phyloP scores from a whole-genome alignment of 2,888 invertebrate species.

The Sarcophaga variegata region DNA sequence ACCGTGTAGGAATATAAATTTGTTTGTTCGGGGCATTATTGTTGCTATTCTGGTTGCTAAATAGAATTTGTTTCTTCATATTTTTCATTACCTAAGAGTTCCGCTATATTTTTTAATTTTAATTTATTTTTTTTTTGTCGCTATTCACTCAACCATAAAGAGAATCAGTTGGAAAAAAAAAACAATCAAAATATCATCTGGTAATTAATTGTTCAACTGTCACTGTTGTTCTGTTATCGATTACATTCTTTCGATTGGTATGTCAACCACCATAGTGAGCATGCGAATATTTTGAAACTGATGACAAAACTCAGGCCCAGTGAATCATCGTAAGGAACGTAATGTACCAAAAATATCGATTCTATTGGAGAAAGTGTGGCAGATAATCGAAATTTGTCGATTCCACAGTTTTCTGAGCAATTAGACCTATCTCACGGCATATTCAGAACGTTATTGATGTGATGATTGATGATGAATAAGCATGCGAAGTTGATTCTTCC shows the following conservation, averaged over 20 bases:
- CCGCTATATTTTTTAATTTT: constrained; percentile 40
- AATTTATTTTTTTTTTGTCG: constrained; percentile 8
- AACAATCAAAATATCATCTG: constrained; percentile 19
- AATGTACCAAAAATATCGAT: too few relatives aligned
- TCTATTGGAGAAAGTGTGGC: too few relatives aligned
- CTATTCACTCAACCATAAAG: constrained; percentile 14
- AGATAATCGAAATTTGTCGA: too few relatives aligned
- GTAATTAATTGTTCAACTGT: constrained; percentile 24
- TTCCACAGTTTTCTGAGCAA: too few relatives aligned
- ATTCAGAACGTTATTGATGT: too few relatives aligned
- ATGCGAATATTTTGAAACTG: not conserved
- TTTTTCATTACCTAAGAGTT: constrained; percentile 4
- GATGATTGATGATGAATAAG: too few relatives aligned
- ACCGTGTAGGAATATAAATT: constrained; percentile 27
- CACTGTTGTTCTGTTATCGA: not conserved
- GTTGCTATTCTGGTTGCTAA: not conserved
- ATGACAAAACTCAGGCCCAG: not conserved
- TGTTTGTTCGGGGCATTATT: not conserved
- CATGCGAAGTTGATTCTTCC: too few relatives aligned
- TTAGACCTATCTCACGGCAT: too few relatives aligned
- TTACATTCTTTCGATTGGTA: not conserved
- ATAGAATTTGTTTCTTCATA: not conserved
- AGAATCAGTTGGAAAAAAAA: not conserved
- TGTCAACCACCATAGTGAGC: not conserved
- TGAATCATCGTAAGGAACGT: too few relatives aligned